Percentiles rank a stretch among this genome's conserved stretches.
These are phyloP conservation scores for Eira barbara DNA, from an alignment of 2,113 vertebrate species.

Conservation along the genomic window DNA sequence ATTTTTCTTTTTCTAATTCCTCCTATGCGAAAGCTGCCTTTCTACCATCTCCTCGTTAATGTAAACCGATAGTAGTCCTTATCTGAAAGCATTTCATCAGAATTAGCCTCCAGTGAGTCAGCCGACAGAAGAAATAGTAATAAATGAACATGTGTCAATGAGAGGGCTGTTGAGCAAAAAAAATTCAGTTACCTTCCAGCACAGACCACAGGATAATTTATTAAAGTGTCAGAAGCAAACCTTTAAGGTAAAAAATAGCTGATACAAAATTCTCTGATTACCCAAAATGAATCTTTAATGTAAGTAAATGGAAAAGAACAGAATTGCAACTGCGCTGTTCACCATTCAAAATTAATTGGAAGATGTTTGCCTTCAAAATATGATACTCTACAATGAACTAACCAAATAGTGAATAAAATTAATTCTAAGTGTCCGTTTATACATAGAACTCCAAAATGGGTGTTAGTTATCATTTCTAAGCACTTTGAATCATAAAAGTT, in stretches of 20 bases:
- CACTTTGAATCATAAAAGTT: conserved; percentile 47
- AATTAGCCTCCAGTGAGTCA: conserved; percentile 71
- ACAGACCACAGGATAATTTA: conserved; percentile 48
- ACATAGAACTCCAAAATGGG: conserved; percentile 59
- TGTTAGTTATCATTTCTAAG: conserved; percentile 74
- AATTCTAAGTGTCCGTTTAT: conserved; percentile 71
- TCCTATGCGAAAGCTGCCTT: conserved; percentile 53
- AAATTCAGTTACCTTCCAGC: conserved; percentile 65
- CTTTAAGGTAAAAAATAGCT: conserved; percentile 78
- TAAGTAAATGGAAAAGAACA: conserved; percentile 76
- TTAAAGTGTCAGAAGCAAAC: conserved; percentile 70
- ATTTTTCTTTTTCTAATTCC: conserved; percentile 71
- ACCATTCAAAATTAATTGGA: conserved; percentile 76
- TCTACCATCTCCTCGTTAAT: conserved; percentile 57
- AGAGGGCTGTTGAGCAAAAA: conserved; percentile 42
- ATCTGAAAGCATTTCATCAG: conserved; percentile 69
- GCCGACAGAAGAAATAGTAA: conserved; percentile 69
- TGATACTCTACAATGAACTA: conserved; percentile 66
- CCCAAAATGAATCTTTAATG: conserved; percentile 80
- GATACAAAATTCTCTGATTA: conserved; percentile 78
- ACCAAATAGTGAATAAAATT: conserved; percentile 72
- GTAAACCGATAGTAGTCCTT: conserved; percentile 51
- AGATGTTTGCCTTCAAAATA: conserved; percentile 72
- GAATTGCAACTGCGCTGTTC: conserved; percentile 43
- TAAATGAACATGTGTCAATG: conserved; percentile 65